These are phyloP conservation scores for Lasioglossum calceatum DNA, from an alignment of 2,888 invertebrate species.

Conservation along the genomic window DNA sequence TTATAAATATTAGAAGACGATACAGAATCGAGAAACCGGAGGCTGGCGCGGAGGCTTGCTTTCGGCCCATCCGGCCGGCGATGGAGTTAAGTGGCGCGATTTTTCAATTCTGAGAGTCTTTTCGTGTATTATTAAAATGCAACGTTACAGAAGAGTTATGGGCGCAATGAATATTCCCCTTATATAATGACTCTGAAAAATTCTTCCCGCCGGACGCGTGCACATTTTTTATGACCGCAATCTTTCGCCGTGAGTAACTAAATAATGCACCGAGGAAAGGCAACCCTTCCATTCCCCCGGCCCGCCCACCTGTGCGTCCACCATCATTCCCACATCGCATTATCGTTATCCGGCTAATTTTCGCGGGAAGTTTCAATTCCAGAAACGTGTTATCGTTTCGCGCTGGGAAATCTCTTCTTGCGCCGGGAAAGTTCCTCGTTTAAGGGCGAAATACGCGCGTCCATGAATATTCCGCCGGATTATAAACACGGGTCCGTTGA, in stretches of 20 bases:
- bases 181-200: slow-evolving; percentile 71
- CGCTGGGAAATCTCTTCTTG: slow-evolving; percentile 1
- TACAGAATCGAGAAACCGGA: background rate
- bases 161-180: slow-evolving; percentile 70
- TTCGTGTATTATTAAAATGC: slow-evolving; percentile 73
- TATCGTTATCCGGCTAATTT: slow-evolving; percentile 49
- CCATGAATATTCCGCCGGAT: slow-evolving; percentile 46
- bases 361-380: slow-evolving; percentile 20
- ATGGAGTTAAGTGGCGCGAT: slow-evolving; percentile 70
- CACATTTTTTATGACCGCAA: slow-evolving; percentile 66
- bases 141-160: slow-evolving; percentile 68
- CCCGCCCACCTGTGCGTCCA: background rate
- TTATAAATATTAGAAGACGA: slow-evolving; percentile 37
- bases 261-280: slow-evolving; percentile 57
- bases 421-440: slow-evolving; percentile 24
- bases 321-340: slow-evolving; percentile 40
- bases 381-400: background rate
- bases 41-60: slow-evolving; percentile 37
- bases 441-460: slow-evolving; percentile 51
- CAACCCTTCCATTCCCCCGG: background rate
- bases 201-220: slow-evolving; percentile 57
- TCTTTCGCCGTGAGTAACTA: slow-evolving; percentile 61
- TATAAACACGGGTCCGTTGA: slow-evolving; percentile 36
- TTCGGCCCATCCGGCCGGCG: slow-evolving; percentile 47
- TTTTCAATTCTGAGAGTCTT: slow-evolving; percentile 72